Percentiles rank a stretch among this genome's conserved stretches.
Evolutionary conservation across 2,888 invertebrate species (phyloP).

Genomic region (Drosophila anomalata): DNA sequence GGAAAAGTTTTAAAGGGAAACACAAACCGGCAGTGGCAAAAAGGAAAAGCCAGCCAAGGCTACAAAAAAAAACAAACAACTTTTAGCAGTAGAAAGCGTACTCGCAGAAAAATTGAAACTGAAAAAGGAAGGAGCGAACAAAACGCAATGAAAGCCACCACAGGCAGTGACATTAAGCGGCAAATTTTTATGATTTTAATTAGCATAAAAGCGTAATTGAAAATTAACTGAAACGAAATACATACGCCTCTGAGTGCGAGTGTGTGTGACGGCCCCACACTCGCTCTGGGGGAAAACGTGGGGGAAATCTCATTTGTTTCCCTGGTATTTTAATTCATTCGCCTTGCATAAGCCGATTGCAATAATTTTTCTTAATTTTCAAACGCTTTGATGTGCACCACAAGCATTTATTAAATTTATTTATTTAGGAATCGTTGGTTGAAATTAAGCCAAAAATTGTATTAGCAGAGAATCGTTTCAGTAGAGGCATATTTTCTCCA

Average conservation of each 20-base stretch:
- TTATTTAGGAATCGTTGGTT: constrained; percentile 20
- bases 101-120: constrained; percentile 12
- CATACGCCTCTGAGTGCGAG: constrained; percentile 21
- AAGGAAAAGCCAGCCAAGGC: constrained; percentile 42
- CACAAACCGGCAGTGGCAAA: constrained; percentile 28
- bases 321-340: constrained; percentile 24
- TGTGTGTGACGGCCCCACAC: constrained; percentile 15
- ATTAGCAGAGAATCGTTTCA: not conserved
- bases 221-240: constrained; percentile 66
- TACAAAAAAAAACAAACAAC: constrained; percentile 27
- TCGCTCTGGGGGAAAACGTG: not conserved
- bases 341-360: constrained; percentile 40
- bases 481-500: not conserved
- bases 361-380: constrained; percentile 35
- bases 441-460: not conserved
- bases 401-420: constrained; percentile 14
- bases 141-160: constrained; percentile 41
- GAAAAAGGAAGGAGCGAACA: constrained; percentile 32
- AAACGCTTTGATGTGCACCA: constrained; percentile 30
- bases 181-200: constrained; percentile 66
- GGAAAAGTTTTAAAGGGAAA: constrained; percentile 49
- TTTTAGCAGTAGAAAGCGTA: constrained; percentile 35
- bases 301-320: constrained; percentile 16
- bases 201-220: constrained; percentile 75
- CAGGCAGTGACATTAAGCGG: constrained; percentile 47